phyloP scores from a whole-genome alignment of 2,113 vertebrate genomes.

The Buteo buteo region DNA sequence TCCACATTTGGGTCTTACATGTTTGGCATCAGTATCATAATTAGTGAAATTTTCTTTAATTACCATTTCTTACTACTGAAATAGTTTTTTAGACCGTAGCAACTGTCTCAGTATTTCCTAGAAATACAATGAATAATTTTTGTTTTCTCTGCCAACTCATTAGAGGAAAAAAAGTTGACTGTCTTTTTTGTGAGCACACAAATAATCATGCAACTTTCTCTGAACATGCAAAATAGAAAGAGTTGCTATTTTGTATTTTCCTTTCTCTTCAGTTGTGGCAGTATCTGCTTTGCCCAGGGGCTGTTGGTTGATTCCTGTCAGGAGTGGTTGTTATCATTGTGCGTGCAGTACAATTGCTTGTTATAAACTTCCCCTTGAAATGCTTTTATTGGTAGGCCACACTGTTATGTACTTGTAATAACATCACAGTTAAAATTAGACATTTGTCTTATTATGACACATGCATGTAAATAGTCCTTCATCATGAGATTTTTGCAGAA shows the following conservation, averaged over 20 bases:
- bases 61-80: not conserved
- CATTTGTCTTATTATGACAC: not conserved
- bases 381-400: not conserved
- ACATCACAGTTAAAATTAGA: not conserved
- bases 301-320: not conserved
- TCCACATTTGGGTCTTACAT: not conserved
- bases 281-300: not conserved
- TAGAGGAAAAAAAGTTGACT: not conserved
- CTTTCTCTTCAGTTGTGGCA: not conserved
- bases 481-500: not conserved
- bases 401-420: fast-evolving
- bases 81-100: not conserved
- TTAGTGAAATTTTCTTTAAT: not conserved
- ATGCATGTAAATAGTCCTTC: not conserved
- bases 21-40: not conserved
- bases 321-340: not conserved
- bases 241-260: not conserved
- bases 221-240: not conserved
- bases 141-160: not conserved
- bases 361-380: not conserved
- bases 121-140: not conserved
- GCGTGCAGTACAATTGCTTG: not conserved
- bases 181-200: not conserved
- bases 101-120: not conserved
- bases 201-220: not conserved